phyloP scores from a whole-genome alignment of 2,113 vertebrate genomes.

The Rhinolophus sinicus region DNA sequence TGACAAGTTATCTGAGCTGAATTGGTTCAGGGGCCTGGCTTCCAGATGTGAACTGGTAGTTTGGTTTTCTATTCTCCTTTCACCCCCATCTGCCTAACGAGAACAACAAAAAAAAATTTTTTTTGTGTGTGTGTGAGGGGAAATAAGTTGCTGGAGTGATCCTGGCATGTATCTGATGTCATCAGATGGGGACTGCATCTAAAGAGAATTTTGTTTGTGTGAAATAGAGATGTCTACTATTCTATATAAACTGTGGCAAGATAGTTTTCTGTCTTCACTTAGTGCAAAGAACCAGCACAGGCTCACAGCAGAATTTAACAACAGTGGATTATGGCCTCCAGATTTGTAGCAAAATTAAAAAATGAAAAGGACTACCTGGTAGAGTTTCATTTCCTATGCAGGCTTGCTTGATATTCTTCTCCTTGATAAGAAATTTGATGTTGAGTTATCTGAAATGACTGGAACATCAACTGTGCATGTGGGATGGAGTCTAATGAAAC shows the following conservation, averaged over 20 bases:
- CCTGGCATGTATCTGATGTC: slow-evolving; percentile 2
- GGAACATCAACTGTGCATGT: background rate
- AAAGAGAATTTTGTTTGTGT: slow-evolving; percentile 51
- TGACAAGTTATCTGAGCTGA: slow-evolving; percentile 64
- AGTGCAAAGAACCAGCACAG: background rate
- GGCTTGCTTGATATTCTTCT: background rate
- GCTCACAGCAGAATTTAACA: slow-evolving; percentile 29
- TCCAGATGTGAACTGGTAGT: slow-evolving; percentile 68
- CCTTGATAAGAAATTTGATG: background rate
- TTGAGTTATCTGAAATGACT: background rate
- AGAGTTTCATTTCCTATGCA: background rate
- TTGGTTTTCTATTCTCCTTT: slow-evolving; percentile 44
- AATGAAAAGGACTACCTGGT: background rate
- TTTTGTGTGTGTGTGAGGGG: background rate
- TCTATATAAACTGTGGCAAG: background rate
- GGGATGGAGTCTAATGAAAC: background rate
- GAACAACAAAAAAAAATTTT: background rate
- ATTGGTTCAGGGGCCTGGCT: slow-evolving; percentile 51
- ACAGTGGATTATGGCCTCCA: background rate
- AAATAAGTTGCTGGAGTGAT: background rate
- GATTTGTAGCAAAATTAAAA: slow-evolving; percentile 24
- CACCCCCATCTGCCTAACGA: background rate
- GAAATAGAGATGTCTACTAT: background rate
- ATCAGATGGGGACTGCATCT: background rate
- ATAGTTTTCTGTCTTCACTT: background rate